Conservation (phyloP, 2,113 vertebrate genomes). For the Apus apus region DNA sequence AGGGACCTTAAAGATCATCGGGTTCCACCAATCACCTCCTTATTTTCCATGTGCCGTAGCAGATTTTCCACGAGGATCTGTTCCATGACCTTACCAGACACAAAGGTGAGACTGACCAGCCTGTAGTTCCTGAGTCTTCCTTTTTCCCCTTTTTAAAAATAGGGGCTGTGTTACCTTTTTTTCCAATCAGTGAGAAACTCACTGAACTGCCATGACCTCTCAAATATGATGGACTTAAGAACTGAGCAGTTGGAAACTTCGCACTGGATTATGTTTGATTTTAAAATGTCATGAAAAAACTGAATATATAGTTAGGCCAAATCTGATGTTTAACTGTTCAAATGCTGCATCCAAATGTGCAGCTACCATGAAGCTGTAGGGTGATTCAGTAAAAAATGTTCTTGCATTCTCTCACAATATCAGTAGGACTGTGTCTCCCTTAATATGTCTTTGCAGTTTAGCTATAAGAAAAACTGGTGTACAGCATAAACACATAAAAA, state of each 20-base stretch:
- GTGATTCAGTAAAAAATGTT: not conserved
- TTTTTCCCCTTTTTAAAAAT: too few relatives aligned
- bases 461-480: slow-evolving; percentile 11
- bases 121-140: too few relatives aligned
- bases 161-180: too few relatives aligned
- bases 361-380: not conserved
- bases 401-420: not conserved
- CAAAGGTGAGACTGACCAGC: too few relatives aligned
- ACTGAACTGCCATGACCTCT: too few relatives aligned
- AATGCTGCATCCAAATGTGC: not conserved
- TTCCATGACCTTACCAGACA: too few relatives aligned
- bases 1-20: too few relatives aligned
- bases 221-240: not conserved
- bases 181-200: too few relatives aligned
- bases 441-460: slow-evolving; percentile 12
- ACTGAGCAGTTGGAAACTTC: not conserved
- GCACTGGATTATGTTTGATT: not conserved
- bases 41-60: too few relatives aligned
- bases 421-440: not conserved
- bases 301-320: not conserved
- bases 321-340: not conserved
- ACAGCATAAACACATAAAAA: slow-evolving; percentile 37
- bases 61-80: too few relatives aligned
- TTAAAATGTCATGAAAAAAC: not conserved
- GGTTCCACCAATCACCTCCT: too few relatives aligned